Conservation (phyloP, 1,140 invertebrate species). For the Nixonia krombeini region DNA sequence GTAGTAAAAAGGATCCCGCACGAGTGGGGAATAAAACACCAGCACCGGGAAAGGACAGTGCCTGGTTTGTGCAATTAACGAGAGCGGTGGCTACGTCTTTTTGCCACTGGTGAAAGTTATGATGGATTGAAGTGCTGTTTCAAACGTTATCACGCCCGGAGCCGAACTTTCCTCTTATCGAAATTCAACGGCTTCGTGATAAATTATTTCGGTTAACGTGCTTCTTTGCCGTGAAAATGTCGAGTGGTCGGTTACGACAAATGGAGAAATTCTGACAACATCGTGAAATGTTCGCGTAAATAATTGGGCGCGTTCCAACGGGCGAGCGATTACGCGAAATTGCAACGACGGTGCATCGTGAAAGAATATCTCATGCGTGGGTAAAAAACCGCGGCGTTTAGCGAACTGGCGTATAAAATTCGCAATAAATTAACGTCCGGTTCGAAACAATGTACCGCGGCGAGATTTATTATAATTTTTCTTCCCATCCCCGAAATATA, state of each 20-base stretch:
- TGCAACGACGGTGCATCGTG: too few relatives aligned
- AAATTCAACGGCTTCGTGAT: neutral
- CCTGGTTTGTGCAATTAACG: slow-evolving; percentile 6
- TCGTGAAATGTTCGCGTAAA: neutral
- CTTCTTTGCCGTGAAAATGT: too few relatives aligned
- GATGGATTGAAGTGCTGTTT: slow-evolving; percentile 26
- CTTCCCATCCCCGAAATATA: slow-evolving; percentile 18
- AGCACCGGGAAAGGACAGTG: too few relatives aligned
- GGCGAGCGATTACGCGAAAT: too few relatives aligned
- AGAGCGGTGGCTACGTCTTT: slow-evolving; percentile 5
- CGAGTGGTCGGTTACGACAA: too few relatives aligned
- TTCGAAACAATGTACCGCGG: slow-evolving; percentile 18
- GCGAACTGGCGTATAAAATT: slow-evolving; percentile 3
- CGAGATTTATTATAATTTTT: slow-evolving; percentile 29
- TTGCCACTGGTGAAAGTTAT: slow-evolving; percentile 31
- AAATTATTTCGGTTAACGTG: too few relatives aligned
- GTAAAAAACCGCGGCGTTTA: neutral
- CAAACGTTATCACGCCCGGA: neutral
- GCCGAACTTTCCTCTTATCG: neutral
- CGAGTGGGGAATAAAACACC: too few relatives aligned
- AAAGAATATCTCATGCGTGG: neutral
- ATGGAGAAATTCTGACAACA: too few relatives aligned
- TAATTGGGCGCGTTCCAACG: too few relatives aligned
- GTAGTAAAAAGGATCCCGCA: too few relatives aligned
- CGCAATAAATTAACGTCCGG: slow-evolving; percentile 4